A percentile compares a stretch with the other conserved stretches of the same genome.
Evolutionary conservation across 2,113 vertebrate genomes (phyloP).

Genomic region (Synchiropus splendidus): DNA sequence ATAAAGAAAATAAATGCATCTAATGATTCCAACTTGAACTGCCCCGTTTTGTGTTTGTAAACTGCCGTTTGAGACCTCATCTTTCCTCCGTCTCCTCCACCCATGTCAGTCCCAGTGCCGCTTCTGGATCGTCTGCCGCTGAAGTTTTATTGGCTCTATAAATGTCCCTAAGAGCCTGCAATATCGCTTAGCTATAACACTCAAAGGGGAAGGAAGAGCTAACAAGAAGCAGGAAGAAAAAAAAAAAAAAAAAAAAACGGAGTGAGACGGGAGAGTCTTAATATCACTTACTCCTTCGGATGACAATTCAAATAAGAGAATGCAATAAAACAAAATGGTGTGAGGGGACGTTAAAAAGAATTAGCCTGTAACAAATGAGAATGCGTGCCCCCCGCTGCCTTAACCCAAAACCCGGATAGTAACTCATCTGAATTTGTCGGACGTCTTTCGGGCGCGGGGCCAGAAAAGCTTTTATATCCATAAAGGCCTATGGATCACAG

Average conservation of each 20-base stretch:
- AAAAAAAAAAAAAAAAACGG: conserved; percentile 10
- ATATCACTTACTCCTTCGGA: conserved; percentile 24
- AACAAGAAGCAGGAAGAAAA: background rate
- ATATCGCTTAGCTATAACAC: conserved; percentile 42
- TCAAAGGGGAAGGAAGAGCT: conserved; percentile 20
- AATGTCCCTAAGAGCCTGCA: background rate
- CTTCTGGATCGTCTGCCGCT: too few relatives aligned
- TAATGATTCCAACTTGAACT: too few relatives aligned
- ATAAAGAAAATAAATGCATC: conserved; percentile 1
- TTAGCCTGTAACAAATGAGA: conserved; percentile 69
- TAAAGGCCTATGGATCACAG: conserved; percentile 93
- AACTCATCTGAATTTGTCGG: conserved; percentile 87
- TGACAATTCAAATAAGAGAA: conserved; percentile 53
- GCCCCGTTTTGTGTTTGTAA: too few relatives aligned
- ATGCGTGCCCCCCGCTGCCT: conserved; percentile 37
- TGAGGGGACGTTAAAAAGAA: conserved; percentile 62
- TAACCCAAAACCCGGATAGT: conserved; percentile 54
- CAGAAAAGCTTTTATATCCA: conserved; percentile 99
- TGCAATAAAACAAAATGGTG: conserved; percentile 64
- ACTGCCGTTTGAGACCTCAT: too few relatives aligned
- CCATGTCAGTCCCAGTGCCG: too few relatives aligned
- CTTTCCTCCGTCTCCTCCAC: too few relatives aligned
- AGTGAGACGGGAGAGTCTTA: conserved; percentile 9
- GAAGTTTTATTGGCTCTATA: too few relatives aligned
- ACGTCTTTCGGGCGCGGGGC: conserved; percentile 81